Evolutionary conservation across 1,140 invertebrate species (phyloP).

Genomic region (Linepithema humile): DNA sequence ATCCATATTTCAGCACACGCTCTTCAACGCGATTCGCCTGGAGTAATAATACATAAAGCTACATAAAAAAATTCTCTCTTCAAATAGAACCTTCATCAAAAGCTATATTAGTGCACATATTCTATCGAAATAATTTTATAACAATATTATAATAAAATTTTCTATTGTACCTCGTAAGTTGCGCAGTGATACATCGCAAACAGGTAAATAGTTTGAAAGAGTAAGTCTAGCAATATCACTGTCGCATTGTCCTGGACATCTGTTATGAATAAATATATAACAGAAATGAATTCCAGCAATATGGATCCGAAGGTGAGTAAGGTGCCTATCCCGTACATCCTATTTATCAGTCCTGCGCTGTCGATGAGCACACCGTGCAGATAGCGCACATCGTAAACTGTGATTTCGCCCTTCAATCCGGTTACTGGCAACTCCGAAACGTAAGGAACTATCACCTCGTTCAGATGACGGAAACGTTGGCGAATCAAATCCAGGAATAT

Average conservation of each 20-base stretch:
- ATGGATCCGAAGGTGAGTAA: neutral
- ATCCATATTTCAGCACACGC: neutral
- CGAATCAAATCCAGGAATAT: constrained; percentile 22
- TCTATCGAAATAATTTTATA: neutral
- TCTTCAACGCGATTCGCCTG: constrained; percentile 36
- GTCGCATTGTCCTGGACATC: neutral
- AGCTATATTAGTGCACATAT: too few relatives aligned
- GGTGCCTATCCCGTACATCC: neutral
- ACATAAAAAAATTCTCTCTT: neutral
- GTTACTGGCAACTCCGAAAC: neutral
- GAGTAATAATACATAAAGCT: constrained; percentile 18
- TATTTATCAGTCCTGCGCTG: neutral
- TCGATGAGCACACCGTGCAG: constrained; percentile 26
- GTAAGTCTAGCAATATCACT: neutral
- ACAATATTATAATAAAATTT: neutral
- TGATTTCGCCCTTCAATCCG: neutral
- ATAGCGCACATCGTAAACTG: constrained; percentile 18
- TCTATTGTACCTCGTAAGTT: constrained; percentile 7
- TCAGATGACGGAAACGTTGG: constrained; percentile 37
- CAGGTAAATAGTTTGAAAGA: neutral
- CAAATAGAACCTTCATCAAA: too few relatives aligned
- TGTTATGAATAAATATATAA: neutral
- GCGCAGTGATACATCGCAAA: constrained; percentile 2
- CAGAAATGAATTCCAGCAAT: neutral
- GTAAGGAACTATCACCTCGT: constrained; percentile 6